These are phyloP conservation scores for Selene dorsalis DNA, from an alignment of 2,797 vertebrate species.

Conservation along the genomic window DNA sequence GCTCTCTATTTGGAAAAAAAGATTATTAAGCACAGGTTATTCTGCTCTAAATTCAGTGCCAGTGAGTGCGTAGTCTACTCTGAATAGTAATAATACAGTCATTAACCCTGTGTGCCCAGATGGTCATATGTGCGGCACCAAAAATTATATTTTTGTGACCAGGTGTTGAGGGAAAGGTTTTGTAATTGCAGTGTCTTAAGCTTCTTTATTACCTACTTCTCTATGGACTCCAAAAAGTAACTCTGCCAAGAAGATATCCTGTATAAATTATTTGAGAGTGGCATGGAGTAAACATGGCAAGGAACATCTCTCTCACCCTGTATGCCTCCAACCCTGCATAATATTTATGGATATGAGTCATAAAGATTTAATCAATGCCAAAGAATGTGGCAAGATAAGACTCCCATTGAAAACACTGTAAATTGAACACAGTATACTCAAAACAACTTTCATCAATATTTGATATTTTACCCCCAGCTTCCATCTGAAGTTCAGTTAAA, in stretches of 20 bases:
- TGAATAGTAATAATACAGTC: background rate
- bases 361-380: background rate
- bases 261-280: background rate
- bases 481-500: background rate
- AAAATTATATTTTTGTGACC: background rate
- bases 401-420: background rate
- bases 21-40: background rate
- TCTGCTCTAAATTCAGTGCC: background rate
- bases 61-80: background rate
- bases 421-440: background rate
- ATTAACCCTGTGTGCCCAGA: background rate
- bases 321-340: background rate
- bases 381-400: background rate
- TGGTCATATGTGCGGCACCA: background rate
- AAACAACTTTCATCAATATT: conserved; percentile 6
- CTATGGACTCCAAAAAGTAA: background rate
- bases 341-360: background rate
- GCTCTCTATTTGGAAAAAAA: background rate
- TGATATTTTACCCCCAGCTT: background rate
- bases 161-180: background rate
- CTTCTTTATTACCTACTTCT: background rate
- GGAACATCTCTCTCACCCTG: background rate
- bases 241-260: background rate
- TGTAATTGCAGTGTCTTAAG: background rate
- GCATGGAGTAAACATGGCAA: background rate